A percentile compares a stretch with the other conserved stretches of the same genome.
These are phyloP conservation scores for Gymnobelideus leadbeateri DNA, from an alignment of 2,113 vertebrate genomes.

Conservation along the genomic window DNA sequence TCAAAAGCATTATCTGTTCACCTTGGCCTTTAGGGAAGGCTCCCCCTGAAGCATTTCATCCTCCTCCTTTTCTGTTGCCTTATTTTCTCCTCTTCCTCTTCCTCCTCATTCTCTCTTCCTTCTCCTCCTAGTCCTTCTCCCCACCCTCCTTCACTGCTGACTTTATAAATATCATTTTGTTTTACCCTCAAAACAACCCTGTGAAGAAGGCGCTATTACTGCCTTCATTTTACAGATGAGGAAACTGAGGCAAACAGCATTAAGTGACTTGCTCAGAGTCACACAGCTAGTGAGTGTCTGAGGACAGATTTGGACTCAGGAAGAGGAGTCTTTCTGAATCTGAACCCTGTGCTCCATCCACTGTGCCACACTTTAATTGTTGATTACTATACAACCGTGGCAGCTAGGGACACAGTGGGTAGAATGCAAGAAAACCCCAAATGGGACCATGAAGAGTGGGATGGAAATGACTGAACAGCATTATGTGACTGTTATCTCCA, in stretches of 20 bases:
- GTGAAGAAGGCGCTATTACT: too few species aligned
- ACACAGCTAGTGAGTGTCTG: neutral
- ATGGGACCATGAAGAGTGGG: neutral
- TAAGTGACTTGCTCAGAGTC: neutral
- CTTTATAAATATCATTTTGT: neutral
- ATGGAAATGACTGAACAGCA: neutral
- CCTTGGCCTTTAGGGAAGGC: neutral
- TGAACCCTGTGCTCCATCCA: neutral
- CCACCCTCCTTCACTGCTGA: neutral
- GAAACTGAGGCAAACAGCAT: neutral
- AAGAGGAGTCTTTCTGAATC: neutral
- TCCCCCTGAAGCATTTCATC: neutral
- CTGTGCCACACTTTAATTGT: neutral
- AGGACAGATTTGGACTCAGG: neutral
- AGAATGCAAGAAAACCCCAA: neutral
- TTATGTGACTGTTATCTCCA: neutral
- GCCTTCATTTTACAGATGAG: neutral
- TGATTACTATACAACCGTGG: neutral
- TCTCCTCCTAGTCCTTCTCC: neutral
- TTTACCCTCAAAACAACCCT: neutral
- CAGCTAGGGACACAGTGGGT: neutral
- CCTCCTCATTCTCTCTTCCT: neutral
- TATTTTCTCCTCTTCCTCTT: neutral
- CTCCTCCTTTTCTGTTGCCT: rapidly evolving
- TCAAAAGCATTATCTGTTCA: neutral